Evolutionary conservation across 2,888 invertebrate genomes (phyloP), one percentile per base, ranked within the genome.

Genomic region (Ornithoptera priamus): DNA sequence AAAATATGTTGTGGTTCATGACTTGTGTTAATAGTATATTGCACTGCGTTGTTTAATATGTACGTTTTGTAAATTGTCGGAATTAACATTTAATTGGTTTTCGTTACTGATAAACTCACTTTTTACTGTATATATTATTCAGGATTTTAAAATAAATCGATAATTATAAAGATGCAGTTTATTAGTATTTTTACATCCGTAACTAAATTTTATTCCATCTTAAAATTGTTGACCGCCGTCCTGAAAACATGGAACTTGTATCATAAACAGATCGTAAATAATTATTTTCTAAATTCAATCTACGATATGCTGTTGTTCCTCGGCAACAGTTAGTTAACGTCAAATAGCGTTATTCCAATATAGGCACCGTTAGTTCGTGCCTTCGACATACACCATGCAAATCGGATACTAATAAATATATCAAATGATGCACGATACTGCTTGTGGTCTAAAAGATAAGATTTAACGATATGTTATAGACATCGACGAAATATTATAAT

Each of bases 341-440:
- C 36, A 71, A 75, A 77, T 72, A 78, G 72, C 76, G 74, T 77
- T 80, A 84, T 80, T 79, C 76, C 78, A 82, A 85, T 81, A 80
- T 78, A 72, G 78, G 77, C 80, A 74, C 86, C 85, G 86, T 86
- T 87, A 85, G 76, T 76, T 77, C 81, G 76, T 75, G 72, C 72
- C 63, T 69, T 73, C 69, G 71, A 71, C 65, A 39, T 24, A 62
- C 62, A 62, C 66, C 80, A 87, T 85, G 87, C 84, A 86, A 88
- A 88, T 87, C 81, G 80, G 78, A 70, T 73, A 74, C 77, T 76
- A 78, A 85, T 86, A 85, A 46, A 86, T 85, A 80, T 79, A 80
- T 74, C 79, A 83, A 85, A 84, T 86, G 73, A 72, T 72, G 68
- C 73, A 72, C 67, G 73, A 58, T 24, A 24, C 36, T 63, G 17